Evolutionary conservation across 2,797 vertebrate genomes (phyloP), one percentile per base, ranked within the genome.

Genomic region (Pelobates cultripes): DNA sequence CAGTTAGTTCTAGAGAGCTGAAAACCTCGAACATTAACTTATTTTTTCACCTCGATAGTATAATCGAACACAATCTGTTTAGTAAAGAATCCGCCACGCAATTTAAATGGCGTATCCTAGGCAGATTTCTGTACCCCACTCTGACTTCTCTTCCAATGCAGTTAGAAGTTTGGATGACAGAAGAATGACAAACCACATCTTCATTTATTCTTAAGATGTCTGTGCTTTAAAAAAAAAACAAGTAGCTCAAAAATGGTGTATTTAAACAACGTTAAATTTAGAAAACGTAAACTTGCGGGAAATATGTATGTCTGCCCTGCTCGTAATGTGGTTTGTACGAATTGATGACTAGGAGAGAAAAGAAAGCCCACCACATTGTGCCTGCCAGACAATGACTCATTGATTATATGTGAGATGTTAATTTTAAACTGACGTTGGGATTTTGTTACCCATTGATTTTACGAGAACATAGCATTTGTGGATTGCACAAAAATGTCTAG

Each of bases 361-460:
- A 70, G 12, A 17, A 45, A 76, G 9, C 51, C 14, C 4, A 69
- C 53, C 15, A 3, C 44, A 28, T 7, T 7, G 4, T 42, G 7
- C 42, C 14, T 75, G 72, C 80, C 74, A 72, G 69, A 57, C 45
- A 17, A n/a, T 73, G 80, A 82, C 75, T 77, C 75, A 82, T 43
- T 82, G 75, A 72, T 82, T 82, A 77, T 77, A 82, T 17, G 68
- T 9, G 44, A 43, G 71, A 57, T 66, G 75, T 60, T 82, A 43
- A 72, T 77, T 43, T 64, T 63, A 66, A 70, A 44, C 74, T 66
- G 68, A 67, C 69, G 42, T 28, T 72, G 80, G 47, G 57, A 72
- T 55, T 72, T 72, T n/a, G 13, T 17, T 67, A 55, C n/a, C 70
- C 71, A 8, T 69, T 69, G 41, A 69, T 69, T 28, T 69, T 75